Evolutionary conservation across 53 echinoderm and acorn worm species (phyloP), one percentile per base, ranked within the genome.

Genomic region (Henricia sp.): DNA sequence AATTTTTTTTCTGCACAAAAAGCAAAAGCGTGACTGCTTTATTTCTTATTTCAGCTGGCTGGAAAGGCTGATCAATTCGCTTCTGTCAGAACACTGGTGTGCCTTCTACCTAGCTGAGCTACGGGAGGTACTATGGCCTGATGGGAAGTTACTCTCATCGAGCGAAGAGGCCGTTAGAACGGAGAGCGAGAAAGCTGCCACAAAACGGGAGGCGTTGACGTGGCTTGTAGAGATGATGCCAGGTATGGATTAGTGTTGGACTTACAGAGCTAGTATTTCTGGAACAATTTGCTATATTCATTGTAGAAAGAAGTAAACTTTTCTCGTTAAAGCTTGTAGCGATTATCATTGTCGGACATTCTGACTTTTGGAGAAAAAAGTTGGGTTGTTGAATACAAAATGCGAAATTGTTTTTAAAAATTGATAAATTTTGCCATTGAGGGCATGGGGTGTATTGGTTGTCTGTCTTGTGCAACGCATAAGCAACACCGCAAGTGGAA

Each of bases 71-170:
- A 63, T 93, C 4, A 60, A 75, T 28, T 56, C 67, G 21, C 85
- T 93, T 4, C 77, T 91, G 44, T 84, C 85, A 6, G 91, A 94
- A 55, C 83, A 77, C 32, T 89, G 88, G 76, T 96, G 96, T 84
- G 91, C 91, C 54, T 87, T 89, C 51, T 96, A 93, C 86, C 70
- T 96, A 0, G 77, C 89, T 0, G 88, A 93, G n/a, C 68, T 96
- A 27, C 56, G 90, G 40, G 89, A 96, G 32, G 82, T 76, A 1
- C 55, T 96, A 19, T 96, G 96, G 96, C 96, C 96, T 32, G 83
- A 87, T 52, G 96, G 93, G 20, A 66, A 75, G 37, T 71, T 91
- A 40, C 82, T 90, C 0, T 54, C 76, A 2, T 75, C 35, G 1
- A 35, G 68, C 33, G 67, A 75, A 1, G 86, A 48, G 30, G 19